Conservation (phyloP, 1,140 invertebrate genomes). For the Tetragnatha versicolor region DNA sequence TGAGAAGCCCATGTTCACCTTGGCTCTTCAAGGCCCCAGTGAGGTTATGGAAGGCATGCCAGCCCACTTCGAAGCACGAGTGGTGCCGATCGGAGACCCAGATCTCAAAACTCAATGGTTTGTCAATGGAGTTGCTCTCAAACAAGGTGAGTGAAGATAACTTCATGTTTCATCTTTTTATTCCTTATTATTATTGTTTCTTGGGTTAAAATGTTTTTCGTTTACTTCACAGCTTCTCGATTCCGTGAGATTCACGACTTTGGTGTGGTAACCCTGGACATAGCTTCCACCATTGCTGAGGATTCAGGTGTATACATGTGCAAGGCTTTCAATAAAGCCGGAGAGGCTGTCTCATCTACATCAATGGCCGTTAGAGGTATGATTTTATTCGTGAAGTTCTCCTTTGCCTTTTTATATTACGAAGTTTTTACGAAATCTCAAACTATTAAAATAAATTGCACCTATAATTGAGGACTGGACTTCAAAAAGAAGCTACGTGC, state of each 20-base stretch:
- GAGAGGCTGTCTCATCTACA: constrained; percentile 89
- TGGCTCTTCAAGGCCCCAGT: constrained; percentile 84
- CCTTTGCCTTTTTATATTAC: too few relatives aligned
- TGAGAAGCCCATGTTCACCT: constrained; percentile 93
- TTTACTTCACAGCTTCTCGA: constrained; percentile 73
- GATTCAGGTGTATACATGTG: constrained; percentile 93
- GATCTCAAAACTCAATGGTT: constrained; percentile 92
- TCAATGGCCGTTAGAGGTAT: constrained; percentile 80
- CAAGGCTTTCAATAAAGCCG: constrained; percentile 88
- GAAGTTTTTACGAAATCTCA: too few relatives aligned
- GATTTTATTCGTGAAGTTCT: too few relatives aligned
- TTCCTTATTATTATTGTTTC: constrained; percentile 14
- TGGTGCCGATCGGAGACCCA: constrained; percentile 93
- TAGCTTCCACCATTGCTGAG: constrained; percentile 84
- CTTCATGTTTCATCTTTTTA: not conserved
- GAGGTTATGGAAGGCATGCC: constrained; percentile 93
- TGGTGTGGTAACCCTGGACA: constrained; percentile 91
- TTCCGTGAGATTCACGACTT: constrained; percentile 91
- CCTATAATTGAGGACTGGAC: too few relatives aligned
- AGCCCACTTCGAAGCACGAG: constrained; percentile 94
- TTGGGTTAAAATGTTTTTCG: constrained; percentile 56
- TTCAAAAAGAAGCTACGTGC: too few relatives aligned
- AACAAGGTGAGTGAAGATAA: constrained; percentile 79
- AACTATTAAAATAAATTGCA: too few relatives aligned
- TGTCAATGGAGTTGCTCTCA: constrained; percentile 88